These are phyloP conservation scores for Drosophila formosana DNA, from an alignment of 2,888 invertebrate genomes.

Conservation along the genomic window DNA sequence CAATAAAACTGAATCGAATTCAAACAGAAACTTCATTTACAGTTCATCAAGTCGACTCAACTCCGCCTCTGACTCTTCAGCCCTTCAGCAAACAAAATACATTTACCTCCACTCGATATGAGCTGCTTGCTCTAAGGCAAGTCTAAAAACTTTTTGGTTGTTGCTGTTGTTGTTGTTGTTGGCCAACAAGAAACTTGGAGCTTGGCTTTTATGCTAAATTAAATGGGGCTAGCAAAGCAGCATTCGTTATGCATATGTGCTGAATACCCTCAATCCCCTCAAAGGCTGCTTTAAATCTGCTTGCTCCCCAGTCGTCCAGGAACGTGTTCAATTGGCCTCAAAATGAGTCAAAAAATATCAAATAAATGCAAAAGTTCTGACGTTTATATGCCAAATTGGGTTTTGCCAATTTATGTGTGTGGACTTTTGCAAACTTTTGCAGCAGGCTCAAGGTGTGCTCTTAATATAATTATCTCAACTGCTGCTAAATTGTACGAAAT, in stretches of 20 bases:
- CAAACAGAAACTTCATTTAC: conserved; percentile 79
- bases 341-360: conserved; percentile 11
- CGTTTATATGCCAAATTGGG: conserved; percentile 52
- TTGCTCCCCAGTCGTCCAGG: neutral
- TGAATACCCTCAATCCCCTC: conserved; percentile 8
- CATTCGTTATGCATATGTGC: conserved; percentile 11
- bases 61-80: neutral
- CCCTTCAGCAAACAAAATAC: conserved; percentile 44
- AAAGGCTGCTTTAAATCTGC: neutral
- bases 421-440: conserved; percentile 21
- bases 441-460: neutral
- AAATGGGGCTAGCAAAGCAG: conserved; percentile 57
- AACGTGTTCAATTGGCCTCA: conserved; percentile 28
- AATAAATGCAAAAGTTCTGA: conserved; percentile 33
- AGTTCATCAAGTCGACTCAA: conserved; percentile 74
- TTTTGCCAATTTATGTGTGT: conserved; percentile 46
- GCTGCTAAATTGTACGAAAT: conserved; percentile 11
- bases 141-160: conserved; percentile 34
- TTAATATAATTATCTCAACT: conserved; percentile 19
- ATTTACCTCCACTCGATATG: neutral
- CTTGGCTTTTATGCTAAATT: conserved; percentile 76
- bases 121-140: conserved; percentile 11
- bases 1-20: conserved; percentile 79
- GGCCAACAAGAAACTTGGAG: conserved; percentile 51
- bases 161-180: conserved; percentile 17